These are phyloP conservation scores for Tetramorium simillimum DNA, from an alignment of 1,140 invertebrate species.

Conservation along the genomic window DNA sequence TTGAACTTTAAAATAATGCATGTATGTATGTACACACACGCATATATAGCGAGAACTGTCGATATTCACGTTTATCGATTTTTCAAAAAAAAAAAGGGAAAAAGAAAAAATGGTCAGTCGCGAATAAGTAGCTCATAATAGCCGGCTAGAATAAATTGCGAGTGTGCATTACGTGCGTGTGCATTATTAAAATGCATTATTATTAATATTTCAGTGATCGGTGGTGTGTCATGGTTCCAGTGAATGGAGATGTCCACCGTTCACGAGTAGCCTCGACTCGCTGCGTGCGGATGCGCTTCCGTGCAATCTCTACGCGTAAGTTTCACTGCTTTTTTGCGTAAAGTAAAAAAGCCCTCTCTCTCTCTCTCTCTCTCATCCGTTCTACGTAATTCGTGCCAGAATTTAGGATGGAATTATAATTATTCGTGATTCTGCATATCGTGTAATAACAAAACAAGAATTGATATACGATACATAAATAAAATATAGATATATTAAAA, in stretches of 20 bases:
- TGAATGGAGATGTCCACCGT: constrained; percentile 22
- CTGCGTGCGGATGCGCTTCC: not conserved
- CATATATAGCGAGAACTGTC: not conserved
- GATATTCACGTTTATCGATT: not conserved
- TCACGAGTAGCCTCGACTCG: constrained; percentile 4
- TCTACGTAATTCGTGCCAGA: not conserved
- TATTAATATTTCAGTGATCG: constrained; percentile 42
- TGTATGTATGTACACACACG: no score
- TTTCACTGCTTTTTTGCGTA: not conserved
- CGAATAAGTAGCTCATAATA: not conserved
- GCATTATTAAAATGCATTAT: not conserved
- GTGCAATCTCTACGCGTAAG: constrained; percentile 24
- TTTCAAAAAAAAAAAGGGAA: not conserved
- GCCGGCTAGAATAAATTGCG: not conserved
- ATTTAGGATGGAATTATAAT: not conserved
- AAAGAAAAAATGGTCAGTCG: not conserved
- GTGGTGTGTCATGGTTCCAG: constrained; percentile 29
- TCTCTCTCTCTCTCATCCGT: no score
- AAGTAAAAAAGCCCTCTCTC: not conserved
- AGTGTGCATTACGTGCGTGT: no score
- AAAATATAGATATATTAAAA: not conserved
- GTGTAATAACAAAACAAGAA: not conserved
- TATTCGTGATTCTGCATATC: not conserved
- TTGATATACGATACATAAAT: not conserved
- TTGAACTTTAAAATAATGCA: not conserved